Evolutionary conservation across 2,888 invertebrate species (phyloP).

Genomic region (Notodonta dromedarius): DNA sequence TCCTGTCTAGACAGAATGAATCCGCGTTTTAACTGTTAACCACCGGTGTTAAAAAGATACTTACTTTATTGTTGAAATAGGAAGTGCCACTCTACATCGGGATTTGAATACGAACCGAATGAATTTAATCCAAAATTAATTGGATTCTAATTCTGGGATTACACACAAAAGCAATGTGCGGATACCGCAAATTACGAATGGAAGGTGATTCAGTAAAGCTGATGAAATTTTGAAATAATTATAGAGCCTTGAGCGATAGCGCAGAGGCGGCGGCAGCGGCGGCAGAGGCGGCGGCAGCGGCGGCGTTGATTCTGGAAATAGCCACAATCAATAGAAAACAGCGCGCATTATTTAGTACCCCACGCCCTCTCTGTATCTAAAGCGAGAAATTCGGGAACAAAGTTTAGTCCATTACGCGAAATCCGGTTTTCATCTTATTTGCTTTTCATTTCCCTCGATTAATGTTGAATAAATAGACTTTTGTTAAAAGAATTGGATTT

Average conservation of each 20-base stretch:
- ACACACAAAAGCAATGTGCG: neutral
- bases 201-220: constrained; percentile 15
- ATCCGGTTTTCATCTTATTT: constrained; percentile 37
- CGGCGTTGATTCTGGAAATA: constrained; percentile 59
- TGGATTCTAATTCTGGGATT: neutral
- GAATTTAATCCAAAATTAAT: neutral
- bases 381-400: constrained; percentile 29
- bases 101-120: neutral
- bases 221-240: constrained; percentile 33
- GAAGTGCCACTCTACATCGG: neutral
- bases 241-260: constrained; percentile 20
- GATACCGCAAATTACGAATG: neutral
- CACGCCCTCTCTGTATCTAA: constrained; percentile 30
- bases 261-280: constrained; percentile 19
- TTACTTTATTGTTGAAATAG: neutral
- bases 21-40: neutral
- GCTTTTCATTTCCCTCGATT: constrained; percentile 28
- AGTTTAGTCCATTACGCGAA: constrained; percentile 33
- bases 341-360: constrained; percentile 54
- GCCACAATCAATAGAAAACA: constrained; percentile 65
- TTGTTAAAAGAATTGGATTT: constrained; percentile 1
- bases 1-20: too few relatives aligned
- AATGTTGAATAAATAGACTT: constrained; percentile 20
- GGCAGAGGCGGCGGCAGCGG: constrained; percentile 22
- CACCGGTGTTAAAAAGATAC: neutral